Percentiles rank a stretch among this genome's conserved stretches.
Conservation (phyloP, 2,113 vertebrate species). For the Chrysochloris asiatica region DNA sequence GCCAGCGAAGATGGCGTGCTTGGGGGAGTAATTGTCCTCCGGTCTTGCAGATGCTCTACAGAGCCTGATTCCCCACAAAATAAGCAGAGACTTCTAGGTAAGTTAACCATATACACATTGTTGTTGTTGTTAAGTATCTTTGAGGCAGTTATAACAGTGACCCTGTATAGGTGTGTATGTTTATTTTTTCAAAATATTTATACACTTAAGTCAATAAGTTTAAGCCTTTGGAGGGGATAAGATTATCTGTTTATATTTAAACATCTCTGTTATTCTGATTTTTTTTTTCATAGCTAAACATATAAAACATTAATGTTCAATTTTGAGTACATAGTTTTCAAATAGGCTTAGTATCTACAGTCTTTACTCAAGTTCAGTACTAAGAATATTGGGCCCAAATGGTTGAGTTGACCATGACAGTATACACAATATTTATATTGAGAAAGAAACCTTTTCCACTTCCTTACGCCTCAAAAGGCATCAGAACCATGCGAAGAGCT, state of each 20-base stretch:
- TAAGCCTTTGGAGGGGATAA: not conserved
- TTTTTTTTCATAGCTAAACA: not conserved
- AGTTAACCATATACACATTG: constrained; percentile 58
- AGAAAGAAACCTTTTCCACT: constrained; percentile 15
- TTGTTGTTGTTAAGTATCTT: too few species aligned
- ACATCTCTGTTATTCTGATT: not conserved
- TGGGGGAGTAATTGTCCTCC: constrained; percentile 96
- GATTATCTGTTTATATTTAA: not conserved
- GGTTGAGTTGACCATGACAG: not conserved
- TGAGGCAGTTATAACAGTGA: too few species aligned
- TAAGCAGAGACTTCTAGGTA: constrained; percentile 94
- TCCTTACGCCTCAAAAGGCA: not conserved
- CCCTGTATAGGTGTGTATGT: too few species aligned
- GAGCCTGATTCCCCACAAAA: constrained; percentile 89
- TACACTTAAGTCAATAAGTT: not conserved
- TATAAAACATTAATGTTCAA: constrained; percentile 16
- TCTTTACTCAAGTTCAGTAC: not conserved
- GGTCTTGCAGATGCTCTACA: constrained; percentile 91
- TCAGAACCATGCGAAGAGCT: constrained; percentile 6
- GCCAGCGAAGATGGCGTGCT: constrained; percentile 96
- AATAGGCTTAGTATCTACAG: not conserved
- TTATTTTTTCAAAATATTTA: not conserved
- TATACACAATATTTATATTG: not conserved
- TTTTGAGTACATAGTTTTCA: constrained; percentile 50
- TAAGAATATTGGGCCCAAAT: not conserved